Evolutionary conservation across 2,113 vertebrate species (phyloP).

Genomic region (Isurus oxyrinchus): DNA sequence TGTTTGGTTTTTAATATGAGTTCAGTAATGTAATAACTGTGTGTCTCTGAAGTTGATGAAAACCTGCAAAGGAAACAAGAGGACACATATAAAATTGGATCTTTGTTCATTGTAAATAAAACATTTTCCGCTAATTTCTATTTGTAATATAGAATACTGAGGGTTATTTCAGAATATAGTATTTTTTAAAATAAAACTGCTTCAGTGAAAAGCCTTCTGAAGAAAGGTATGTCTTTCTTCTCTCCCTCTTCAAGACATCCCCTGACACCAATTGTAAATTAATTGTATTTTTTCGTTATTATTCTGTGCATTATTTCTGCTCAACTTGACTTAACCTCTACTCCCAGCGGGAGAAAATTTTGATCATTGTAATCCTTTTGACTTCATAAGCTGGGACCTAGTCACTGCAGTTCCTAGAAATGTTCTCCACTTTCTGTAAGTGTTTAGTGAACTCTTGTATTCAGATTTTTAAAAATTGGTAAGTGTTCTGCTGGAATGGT

Average conservation of each 20-base stretch:
- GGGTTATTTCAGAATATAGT: not conserved
- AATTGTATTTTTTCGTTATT: not conserved
- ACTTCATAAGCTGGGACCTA: not conserved
- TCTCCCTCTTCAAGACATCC: not conserved
- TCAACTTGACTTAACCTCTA: not conserved
- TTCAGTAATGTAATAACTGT: constrained; percentile 21
- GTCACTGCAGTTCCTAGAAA: not conserved
- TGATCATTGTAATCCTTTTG: not conserved
- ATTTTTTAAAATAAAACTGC: not conserved
- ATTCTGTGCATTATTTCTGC: not conserved
- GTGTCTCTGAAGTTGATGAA: not conserved
- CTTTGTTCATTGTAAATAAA: not conserved
- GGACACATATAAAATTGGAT: not conserved
- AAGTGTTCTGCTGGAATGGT: not conserved
- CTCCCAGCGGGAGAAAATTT: not conserved
- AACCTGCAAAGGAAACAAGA: constrained; percentile 4
- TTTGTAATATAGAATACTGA: not conserved
- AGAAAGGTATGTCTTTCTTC: not conserved
- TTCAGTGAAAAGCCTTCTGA: not conserved
- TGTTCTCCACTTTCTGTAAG: not conserved
- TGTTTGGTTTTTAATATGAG: not conserved
- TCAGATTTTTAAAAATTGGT: not conserved
- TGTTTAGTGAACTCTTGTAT: not conserved
- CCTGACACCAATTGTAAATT: not conserved
- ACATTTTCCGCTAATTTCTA: not conserved